Evolutionary conservation across 2,797 vertebrate genomes (phyloP), one percentile per base, ranked within the genome.

Genomic region (Ictinia mississippiensis): DNA sequence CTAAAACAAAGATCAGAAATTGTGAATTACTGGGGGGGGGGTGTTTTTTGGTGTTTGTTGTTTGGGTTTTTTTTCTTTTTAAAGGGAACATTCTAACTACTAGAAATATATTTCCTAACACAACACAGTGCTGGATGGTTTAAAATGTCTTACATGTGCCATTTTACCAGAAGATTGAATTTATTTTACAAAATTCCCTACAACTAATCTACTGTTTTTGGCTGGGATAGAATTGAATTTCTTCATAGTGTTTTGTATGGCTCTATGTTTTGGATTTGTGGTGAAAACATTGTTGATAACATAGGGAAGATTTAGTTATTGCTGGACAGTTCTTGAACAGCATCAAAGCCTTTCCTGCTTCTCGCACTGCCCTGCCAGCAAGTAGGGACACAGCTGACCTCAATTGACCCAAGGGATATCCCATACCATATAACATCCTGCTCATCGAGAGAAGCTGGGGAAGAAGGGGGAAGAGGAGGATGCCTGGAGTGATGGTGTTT

Each of bases 151-250:
- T 42, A n/a, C 1, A 22, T 28, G 5, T 10, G 1, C 2, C 2
- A 3, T 63, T 77, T 75, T 71, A 62, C 7, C 13, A 87, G 26
- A 75, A 62, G 2, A 5, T 1, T 3, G 35, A 38, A 38, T 62
- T 62, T 15, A 22, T 25, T 86, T 83, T 1, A 19, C 55, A 53
- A 40, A 59, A 55, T 3, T 0, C 1, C 0, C 3, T 7, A 37
- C 4, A 17, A 29, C 11, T 40, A n/a, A 31, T 56, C 16, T n/a
- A 61, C 26, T 83, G 6, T 2, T 50, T 58, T 14, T 20, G 7
- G 9, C 38, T 53, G 12, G 8, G 9, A 35, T 20, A 63, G 31
- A 33, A 8, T 53, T 56, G 28, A 53, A 1, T 22, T 28, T 81
- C 15, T 49, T 50, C 29, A 25, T 6, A 42, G 44, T 56, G 35